Percentiles rank a stretch among this genome's conserved stretches.
Evolutionary conservation across 2,888 invertebrate species (phyloP).

Genomic region (Actias luna): DNA sequence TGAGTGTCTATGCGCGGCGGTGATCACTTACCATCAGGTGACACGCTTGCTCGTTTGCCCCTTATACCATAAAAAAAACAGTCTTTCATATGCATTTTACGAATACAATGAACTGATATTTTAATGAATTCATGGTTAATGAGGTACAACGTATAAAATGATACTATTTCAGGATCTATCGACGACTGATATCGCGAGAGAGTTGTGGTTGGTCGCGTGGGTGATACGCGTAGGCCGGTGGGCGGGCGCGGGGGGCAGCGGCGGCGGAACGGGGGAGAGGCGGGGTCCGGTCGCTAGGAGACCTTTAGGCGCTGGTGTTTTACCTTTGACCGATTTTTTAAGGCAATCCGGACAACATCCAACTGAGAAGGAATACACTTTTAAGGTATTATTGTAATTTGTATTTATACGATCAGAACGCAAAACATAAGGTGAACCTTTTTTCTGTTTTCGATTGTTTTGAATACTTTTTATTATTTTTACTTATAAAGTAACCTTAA

Average conservation of each 20-base stretch:
- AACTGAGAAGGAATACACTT: constrained; percentile 89
- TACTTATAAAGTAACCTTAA: no score
- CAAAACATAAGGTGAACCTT: not conserved
- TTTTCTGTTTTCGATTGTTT: not conserved
- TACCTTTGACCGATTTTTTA: constrained; percentile 87
- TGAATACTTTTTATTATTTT: not conserved
- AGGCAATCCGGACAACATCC: constrained; percentile 80
- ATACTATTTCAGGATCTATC: constrained; percentile 85
- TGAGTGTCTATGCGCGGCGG: no score
- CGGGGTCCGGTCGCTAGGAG: constrained; percentile 83
- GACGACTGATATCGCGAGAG: constrained; percentile 90
- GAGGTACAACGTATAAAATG: not conserved
- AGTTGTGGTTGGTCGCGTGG: constrained; percentile 94
- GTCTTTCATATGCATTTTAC: no score
- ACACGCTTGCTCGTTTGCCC: no score
- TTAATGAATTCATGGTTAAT: not conserved
- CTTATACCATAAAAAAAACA: no score
- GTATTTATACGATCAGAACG: not conserved
- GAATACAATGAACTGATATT: no score
- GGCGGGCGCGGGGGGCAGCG: constrained; percentile 76
- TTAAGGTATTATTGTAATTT: constrained; percentile 79
- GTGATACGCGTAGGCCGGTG: constrained; percentile 94
- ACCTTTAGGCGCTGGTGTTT: constrained; percentile 93
- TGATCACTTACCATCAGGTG: no score
- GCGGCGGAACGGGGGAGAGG: constrained; percentile 76